phyloP scores from a whole-genome alignment of 2,797 vertebrate genomes.

The Sandelia bainsii region DNA sequence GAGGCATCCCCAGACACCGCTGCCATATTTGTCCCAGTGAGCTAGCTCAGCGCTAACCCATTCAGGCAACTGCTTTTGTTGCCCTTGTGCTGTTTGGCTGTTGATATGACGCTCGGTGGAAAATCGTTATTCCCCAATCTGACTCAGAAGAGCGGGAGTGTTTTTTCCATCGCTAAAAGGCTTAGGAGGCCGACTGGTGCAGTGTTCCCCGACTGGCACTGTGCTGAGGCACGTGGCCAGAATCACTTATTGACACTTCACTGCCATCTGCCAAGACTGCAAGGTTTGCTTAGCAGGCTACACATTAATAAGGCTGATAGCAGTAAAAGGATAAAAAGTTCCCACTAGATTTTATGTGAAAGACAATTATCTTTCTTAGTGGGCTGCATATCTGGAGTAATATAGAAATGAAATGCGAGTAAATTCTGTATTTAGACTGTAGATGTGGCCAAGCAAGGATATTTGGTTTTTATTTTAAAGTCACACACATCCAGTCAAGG shows the following conservation, averaged over 20 bases:
- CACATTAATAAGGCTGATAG: conserved; percentile 34
- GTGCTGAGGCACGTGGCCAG: conserved; percentile 58
- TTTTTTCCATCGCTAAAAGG: conserved; percentile 63
- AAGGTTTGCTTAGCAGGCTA: conserved; percentile 40
- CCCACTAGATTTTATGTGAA: conserved; percentile 24
- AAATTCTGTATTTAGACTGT: not conserved
- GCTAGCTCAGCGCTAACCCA: conserved; percentile 59
- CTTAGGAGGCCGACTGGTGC: conserved; percentile 62
- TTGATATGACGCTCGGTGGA: conserved; percentile 67
- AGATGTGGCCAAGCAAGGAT: accelerated
- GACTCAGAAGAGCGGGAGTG: conserved; percentile 51
- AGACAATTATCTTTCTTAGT: conserved; percentile 31
- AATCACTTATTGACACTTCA: conserved; percentile 66
- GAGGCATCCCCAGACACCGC: conserved; percentile 32
- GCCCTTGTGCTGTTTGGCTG: conserved; percentile 58
- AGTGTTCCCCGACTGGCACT: conserved; percentile 32
- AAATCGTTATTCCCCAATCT: conserved; percentile 66
- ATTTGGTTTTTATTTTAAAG: conserved; percentile 4
- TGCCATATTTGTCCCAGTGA: conserved; percentile 57
- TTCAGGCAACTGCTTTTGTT: conserved; percentile 53
- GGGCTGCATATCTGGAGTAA: conserved; percentile 1
- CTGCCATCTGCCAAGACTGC: conserved; percentile 64
- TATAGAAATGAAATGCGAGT: not conserved
- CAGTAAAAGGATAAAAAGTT: conserved; percentile 39
- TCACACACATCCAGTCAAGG: conserved; percentile 1